These are phyloP conservation scores for Podotricha telesiphe DNA, from an alignment of 2,888 invertebrate genomes.

Conservation along the genomic window DNA sequence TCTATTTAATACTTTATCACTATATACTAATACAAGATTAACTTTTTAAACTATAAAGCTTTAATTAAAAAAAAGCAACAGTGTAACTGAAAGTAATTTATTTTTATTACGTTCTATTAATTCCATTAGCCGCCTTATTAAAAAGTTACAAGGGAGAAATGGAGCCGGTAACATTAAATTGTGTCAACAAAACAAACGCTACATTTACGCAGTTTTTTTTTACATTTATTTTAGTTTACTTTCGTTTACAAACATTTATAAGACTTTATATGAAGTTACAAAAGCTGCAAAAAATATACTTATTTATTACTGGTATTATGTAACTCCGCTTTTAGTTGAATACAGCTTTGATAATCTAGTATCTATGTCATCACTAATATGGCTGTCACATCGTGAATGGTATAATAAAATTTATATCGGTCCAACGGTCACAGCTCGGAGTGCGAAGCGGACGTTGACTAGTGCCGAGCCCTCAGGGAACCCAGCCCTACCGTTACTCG, in stretches of 20 bases:
- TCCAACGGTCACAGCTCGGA: slow-evolving; percentile 35
- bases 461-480: slow-evolving; percentile 41
- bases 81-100: not conserved
- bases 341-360: not conserved
- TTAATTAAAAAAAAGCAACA: not conserved
- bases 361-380: slow-evolving; percentile 1
- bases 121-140: not conserved
- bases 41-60: no score
- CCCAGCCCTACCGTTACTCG: slow-evolving; percentile 40
- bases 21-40: not conserved
- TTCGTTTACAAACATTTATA: not conserved
- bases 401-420: slow-evolving; percentile 39
- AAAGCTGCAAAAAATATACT: not conserved
- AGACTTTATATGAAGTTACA: not conserved
- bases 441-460: slow-evolving; percentile 42
- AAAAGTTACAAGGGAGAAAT: not conserved
- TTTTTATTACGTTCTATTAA: not conserved
- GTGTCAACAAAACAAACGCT: slow-evolving; percentile 10
- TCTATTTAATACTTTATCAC: not conserved
- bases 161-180: not conserved
- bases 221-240: not conserved
- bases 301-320: no score
- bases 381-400: slow-evolving; percentile 28
- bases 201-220: not conserved
- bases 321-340: not conserved